Base-by-base conservation (phyloP, 1,140 invertebrate species). In the Coelopa frigida region DNA sequence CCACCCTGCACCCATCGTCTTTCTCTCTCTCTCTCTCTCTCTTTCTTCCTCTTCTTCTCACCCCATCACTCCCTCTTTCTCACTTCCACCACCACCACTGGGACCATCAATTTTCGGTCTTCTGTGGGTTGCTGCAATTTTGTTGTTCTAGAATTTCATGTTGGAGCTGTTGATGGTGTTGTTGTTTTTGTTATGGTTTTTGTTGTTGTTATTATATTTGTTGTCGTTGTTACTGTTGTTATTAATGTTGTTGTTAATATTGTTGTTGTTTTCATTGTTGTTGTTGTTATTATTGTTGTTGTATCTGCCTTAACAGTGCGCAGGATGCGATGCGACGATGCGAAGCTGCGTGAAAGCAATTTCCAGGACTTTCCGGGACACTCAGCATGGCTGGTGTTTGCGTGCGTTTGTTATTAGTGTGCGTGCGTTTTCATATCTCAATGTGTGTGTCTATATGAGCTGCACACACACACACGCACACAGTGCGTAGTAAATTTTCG, bases 61-160 rank as follows among this genome's bases (percentile, higher is more conserved):
- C 43, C 24, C 43, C 36, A 26, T 44, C 43, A 22, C 43, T 44
- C 32, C 36, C 32, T 20, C 32, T 36, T 26, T 4, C 18, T 39
- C 37, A 2, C 18, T 21, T 14, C 29, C 26, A 44, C 29, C 22
- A 29, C 27, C 14, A 14, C 27, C 8, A 14, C 27, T 29, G 27
- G 14, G 14, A 29, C 8, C 27, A 29, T 14, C 8, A 29, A 10
- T 29, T 29, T 29, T 29, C 14, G 27, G 27, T 14, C 27, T 10
- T n/a, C n/a, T n/a, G n/a, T n/a, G n/a, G n/a, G n/a, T n/a, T n/a
- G n/a, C n/a, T n/a, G n/a, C n/a, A n/a, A n/a, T n/a, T n/a, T n/a
- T n/a, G n/a, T n/a, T n/a, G n/a, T n/a, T n/a, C n/a, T n/a, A n/a
- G n/a, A n/a, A n/a, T n/a, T n/a, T n/a, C n/a, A n/a, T n/a, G n/a